Percentiles rank a stretch among this genome's conserved stretches.
These are phyloP conservation scores for Pycnonotus jocosus DNA, from an alignment of 2,113 vertebrate genomes.

Conservation along the genomic window DNA sequence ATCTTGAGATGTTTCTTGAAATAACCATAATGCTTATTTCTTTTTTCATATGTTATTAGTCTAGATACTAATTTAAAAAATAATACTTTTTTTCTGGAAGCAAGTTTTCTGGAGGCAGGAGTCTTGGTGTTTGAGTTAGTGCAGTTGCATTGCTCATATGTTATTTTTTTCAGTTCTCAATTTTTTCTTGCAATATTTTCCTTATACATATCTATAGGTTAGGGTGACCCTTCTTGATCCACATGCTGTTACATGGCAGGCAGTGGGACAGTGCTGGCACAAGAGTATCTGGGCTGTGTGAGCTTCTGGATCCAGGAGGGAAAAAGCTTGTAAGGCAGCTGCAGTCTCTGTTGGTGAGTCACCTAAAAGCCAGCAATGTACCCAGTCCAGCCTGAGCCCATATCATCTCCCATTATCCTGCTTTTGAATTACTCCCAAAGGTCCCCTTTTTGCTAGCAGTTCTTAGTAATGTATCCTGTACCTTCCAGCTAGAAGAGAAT, in stretches of 20 bases:
- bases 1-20: background rate
- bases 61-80: background rate
- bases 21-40: background rate
- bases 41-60: background rate
- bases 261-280: background rate
- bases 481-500: background rate
- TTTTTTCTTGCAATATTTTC: background rate
- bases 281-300: background rate
- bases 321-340: background rate
- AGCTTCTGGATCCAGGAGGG: background rate
- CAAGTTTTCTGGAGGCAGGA: background rate
- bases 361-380: background rate
- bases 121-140: background rate
- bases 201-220: background rate
- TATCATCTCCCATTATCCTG: background rate
- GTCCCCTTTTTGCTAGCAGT: background rate
- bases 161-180: background rate
- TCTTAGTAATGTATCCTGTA: background rate
- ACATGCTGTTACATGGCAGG: background rate
- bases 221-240: background rate
- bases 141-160: background rate
- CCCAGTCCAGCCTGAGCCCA: background rate
- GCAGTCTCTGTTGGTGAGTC: background rate
- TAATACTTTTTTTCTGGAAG: background rate
- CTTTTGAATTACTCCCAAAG: background rate